Evolutionary conservation across 2,888 invertebrate genomes (phyloP), one percentile per base, ranked within the genome.

Genomic region (Oligia latruncula): DNA sequence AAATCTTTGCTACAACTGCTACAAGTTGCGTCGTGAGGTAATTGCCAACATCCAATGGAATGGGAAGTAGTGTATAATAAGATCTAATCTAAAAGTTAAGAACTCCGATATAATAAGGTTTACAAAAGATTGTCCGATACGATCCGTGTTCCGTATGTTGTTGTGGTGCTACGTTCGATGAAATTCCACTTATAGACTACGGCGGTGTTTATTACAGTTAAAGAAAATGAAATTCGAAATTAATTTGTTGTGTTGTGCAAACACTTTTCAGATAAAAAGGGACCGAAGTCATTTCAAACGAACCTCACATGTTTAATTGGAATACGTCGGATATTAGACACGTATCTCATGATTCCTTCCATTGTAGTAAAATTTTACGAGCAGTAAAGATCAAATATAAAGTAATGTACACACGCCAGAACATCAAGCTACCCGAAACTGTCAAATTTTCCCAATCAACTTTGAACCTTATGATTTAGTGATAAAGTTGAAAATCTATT

Each of bases 321-420:
- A 74, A 74, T 65, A 62, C 71, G 58, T 74, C 65, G 64, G 73
- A 68, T 64, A 78, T 64, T 68, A 78, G 74, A 75, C 76, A 77
- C 64, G 78, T 83, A 68, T 58, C 74, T 65, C 62, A 82, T 77
- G 78, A 82, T 82, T 85, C 75, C 62, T 73, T 64, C 76, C 80
- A 78, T 81, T 88, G 88, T 83, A 83, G 78, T 89, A 88, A 88
- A 83, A 71, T 52, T 89, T 88, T 88, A 88, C 89, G 86, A 88
- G 77, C 81, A 68, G 70, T 88, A 89, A 89, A 88, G 81, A 82
- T 85, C 87, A 77, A 87, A 84, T 77, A 67, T 76, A 84, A 77
- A 74, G 77, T 81, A 78, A 84, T 71, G 81, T 66, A 83, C 40
- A 40, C 5, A 40, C 40, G 40, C 40, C 40, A 40, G 40, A 4